Evolutionary conservation across 2,888 invertebrate genomes (phyloP).

Genomic region (Pyrrhia umbra): DNA sequence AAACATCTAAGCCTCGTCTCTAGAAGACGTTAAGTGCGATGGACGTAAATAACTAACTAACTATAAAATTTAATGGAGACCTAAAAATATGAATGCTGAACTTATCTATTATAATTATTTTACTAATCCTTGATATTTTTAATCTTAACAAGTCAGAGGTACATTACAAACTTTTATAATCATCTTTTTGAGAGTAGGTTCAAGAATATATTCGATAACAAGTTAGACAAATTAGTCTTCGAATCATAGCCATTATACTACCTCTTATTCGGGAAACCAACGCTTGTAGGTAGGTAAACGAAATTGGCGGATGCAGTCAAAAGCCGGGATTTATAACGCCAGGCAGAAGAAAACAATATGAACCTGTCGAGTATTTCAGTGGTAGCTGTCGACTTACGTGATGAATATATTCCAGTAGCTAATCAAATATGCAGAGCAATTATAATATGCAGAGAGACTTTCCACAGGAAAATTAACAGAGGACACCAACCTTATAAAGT

Average conservation of each 20-base stretch:
- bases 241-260: too few species aligned
- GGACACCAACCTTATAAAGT: background rate
- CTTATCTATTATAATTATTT: too few species aligned
- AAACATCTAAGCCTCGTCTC: conserved; percentile 10
- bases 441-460: conserved; percentile 43
- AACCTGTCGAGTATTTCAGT: conserved; percentile 3
- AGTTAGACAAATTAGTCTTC: too few species aligned
- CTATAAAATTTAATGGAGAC: too few species aligned
- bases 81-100: too few species aligned
- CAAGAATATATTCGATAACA: too few species aligned
- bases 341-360: conserved; percentile 9
- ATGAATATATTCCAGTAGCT: conserved; percentile 41
- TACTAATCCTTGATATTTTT: too few species aligned
- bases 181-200: too few species aligned
- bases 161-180: too few species aligned
- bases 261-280: too few species aligned
- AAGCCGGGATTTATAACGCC: background rate
- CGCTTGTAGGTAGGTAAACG: background rate
- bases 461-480: conserved; percentile 16
- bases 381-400: conserved; percentile 2
- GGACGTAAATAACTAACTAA: conserved; percentile 40
- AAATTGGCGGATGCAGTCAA: background rate
- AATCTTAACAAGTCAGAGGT: too few species aligned
- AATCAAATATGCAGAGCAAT: conserved; percentile 48
- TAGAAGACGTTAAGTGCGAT: conserved; percentile 35